Evolutionary conservation across 2,797 vertebrate species (phyloP).

Genomic region (Alca torda): DNA sequence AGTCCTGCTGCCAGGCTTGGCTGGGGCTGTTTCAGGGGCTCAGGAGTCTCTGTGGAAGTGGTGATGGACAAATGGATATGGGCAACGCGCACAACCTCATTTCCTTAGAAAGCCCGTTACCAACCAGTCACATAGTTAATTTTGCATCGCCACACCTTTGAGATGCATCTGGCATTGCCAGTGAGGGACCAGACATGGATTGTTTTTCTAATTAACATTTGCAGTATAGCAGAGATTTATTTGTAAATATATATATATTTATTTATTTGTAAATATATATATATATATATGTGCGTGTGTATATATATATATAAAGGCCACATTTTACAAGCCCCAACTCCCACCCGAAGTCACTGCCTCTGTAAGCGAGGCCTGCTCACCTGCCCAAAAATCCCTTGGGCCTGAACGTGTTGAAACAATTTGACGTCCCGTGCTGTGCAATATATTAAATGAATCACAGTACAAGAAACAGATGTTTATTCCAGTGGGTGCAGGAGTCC

Average conservation of each 20-base stretch:
- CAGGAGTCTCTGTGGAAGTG: not conserved
- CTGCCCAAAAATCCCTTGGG: not conserved
- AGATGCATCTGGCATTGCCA: not conserved
- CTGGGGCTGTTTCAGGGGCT: not conserved
- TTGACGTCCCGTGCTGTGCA: not conserved
- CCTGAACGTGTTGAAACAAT: not conserved
- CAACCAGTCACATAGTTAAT: not conserved
- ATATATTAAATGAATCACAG: slow-evolving; percentile 3
- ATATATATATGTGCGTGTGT: no score
- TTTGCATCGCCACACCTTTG: not conserved
- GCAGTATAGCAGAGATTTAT: not conserved
- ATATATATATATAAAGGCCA: not conserved
- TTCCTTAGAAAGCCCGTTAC: not conserved
- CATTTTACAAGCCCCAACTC: not conserved
- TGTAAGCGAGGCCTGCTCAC: not conserved
- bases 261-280: not conserved
- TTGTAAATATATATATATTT: not conserved
- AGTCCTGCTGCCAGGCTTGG: not conserved
- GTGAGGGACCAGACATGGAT: not conserved
- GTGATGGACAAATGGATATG: not conserved
- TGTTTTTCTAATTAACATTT: not conserved
- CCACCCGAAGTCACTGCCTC: not conserved
- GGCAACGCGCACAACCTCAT: not conserved
- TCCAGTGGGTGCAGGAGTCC: slow-evolving; percentile 8
- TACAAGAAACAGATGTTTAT: slow-evolving; percentile 53